phyloP scores from a whole-genome alignment of 2,113 vertebrate genomes.

The Myrmecophaga tridactyla region DNA sequence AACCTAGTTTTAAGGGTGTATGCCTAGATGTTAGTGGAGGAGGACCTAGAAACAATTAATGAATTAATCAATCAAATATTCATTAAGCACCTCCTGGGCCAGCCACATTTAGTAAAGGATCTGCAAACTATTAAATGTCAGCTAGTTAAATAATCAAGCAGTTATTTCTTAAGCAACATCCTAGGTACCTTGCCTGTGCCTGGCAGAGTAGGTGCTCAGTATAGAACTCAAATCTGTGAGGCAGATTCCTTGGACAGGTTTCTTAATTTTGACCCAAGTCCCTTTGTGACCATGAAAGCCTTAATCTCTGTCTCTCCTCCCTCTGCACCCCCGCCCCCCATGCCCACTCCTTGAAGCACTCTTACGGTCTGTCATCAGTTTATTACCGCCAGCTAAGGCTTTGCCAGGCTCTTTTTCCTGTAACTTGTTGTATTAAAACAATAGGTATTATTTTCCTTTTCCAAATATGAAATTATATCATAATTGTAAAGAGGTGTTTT shows the following conservation, averaged over 20 bases:
- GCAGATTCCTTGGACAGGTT: neutral
- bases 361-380: neutral
- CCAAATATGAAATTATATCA: neutral
- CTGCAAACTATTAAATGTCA: neutral
- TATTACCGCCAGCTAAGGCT: neutral
- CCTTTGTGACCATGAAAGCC: neutral
- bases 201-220: neutral
- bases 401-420: conserved; percentile 35
- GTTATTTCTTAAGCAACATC: neutral
- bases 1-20: neutral
- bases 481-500: conserved; percentile 44
- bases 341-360: neutral
- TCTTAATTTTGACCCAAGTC: neutral
- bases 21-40: neutral
- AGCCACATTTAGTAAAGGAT: neutral
- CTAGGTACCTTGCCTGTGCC: neutral
- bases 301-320: neutral
- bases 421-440: conserved; percentile 39
- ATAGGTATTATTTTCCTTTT: conserved; percentile 56
- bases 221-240: neutral
- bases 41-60: neutral
- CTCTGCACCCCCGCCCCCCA: neutral
- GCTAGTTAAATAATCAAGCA: neutral
- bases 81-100: neutral
- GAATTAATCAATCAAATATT: neutral